phyloP scores from a whole-genome alignment of 2,888 invertebrate genomes.

The Eurytoma californica region DNA sequence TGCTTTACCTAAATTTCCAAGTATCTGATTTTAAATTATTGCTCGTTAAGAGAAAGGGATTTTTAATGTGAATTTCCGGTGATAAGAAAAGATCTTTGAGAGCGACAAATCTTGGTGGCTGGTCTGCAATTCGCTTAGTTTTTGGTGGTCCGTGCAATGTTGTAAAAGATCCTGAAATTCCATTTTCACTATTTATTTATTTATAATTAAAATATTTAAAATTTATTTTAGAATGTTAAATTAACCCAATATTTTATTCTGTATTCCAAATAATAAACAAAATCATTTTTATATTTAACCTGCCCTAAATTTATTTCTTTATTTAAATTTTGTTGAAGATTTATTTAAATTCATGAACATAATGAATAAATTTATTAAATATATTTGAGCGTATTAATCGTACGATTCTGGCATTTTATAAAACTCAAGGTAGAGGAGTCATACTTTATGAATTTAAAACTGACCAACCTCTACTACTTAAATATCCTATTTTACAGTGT shows the following conservation, averaged over 20 bases:
- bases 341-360: background rate
- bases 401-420: no score
- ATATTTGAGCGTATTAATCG: no score
- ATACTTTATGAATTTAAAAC: no score
- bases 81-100: slow-evolving; percentile 68
- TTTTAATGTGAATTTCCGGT: slow-evolving; percentile 59
- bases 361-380: background rate
- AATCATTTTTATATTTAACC: background rate
- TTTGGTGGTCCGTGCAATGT: slow-evolving; percentile 25
- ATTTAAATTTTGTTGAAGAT: background rate
- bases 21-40: slow-evolving; percentile 53
- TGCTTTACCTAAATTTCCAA: slow-evolving; percentile 54
- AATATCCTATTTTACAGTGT: no score
- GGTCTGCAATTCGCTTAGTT: slow-evolving; percentile 53
- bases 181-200: background rate
- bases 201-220: background rate
- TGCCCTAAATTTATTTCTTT: background rate
- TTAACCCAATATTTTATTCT: no score
- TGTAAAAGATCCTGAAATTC: slow-evolving; percentile 30
- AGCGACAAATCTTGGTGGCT: slow-evolving; percentile 66
- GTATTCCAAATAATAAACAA: no score
- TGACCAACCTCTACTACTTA: no score
- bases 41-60: slow-evolving; percentile 47
- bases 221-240: background rate
- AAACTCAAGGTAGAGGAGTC: no score